Evolutionary conservation across 2,113 vertebrate genomes (phyloP).

Genomic region (Drymodes brunneopygia): DNA sequence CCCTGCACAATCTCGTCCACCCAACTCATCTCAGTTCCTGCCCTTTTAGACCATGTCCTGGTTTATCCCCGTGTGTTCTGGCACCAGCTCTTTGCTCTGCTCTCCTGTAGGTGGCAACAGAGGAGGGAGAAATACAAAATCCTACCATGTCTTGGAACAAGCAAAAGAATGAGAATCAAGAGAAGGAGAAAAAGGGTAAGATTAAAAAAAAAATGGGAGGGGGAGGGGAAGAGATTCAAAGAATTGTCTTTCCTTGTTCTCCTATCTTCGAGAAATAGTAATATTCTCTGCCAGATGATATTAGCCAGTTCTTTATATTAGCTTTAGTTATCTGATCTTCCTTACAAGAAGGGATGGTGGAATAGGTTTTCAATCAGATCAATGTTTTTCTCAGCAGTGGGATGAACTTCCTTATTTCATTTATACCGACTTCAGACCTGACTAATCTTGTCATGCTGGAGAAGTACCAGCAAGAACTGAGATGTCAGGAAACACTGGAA

Average conservation of each 20-base stretch:
- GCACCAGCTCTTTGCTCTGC: background rate
- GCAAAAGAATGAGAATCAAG: background rate
- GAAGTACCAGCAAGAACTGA: background rate
- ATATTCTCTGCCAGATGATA: background rate
- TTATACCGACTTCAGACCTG: background rate
- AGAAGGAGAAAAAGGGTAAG: background rate
- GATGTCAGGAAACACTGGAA: background rate
- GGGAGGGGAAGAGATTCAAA: background rate
- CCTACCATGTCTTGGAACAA: background rate
- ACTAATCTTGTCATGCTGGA: background rate
- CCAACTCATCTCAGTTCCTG: accelerated
- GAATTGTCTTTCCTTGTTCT: background rate
- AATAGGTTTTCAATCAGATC: background rate
- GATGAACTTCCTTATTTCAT: background rate
- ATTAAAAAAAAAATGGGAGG: background rate
- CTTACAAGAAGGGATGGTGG: background rate
- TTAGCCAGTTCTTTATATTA: background rate
- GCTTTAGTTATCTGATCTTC: background rate
- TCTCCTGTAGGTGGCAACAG: slow-evolving; percentile 39
- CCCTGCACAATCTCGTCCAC: background rate
- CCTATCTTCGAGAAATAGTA: background rate
- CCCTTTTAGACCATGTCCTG: background rate
- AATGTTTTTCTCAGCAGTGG: background rate
- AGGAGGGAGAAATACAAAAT: background rate
- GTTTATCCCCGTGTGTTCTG: accelerated